Base-by-base conservation (phyloP, 2,797 vertebrate genomes). In the Falco columbarius region DNA sequence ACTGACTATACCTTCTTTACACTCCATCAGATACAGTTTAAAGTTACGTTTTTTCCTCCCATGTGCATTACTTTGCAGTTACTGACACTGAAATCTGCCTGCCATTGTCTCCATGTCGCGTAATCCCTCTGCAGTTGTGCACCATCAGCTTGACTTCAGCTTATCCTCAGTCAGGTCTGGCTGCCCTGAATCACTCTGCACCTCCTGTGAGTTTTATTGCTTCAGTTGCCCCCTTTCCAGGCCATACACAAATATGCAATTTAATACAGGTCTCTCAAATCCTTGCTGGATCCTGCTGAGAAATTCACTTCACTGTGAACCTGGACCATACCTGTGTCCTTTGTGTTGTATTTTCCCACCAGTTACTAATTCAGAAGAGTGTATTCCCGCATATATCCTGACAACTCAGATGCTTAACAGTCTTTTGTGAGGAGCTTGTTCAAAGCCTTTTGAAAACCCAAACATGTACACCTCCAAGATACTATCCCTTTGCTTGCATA, bases 381-480 rank as follows among this genome's bases (percentile, higher is more conserved):
- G n/a, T 81, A 30, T 93, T 93, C 40, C 67, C 59, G 70, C 74
- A 47, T 54, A 47, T 34, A 76, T 73, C 58, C 42, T 73, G 65
- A 93, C 36, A 86, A 59, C 47, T 67, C 62, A 68, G 44, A 22
- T 23, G 20, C 46, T 67, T 73, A 82, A 20, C 47, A 30, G 20
- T n/a, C 54, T 92, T 89, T 27, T 49, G 30, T 0, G 0, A 96
- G 70, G 51, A 90, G 66, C 42, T 90, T 81, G 16, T 74, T 82
- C 61, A 86, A 86, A 95, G 79, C n/a, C 47, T 82, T 92, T 84
- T 89, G 66, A 79, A 92, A 94, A 94, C 55, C 49, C 46, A 44
- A 27, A 47, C 6, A 8, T 40, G 54, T 65, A 51, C 42, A 40
- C 8, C 22, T 89, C 63, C 47, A 70, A 87, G 63, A 59, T 9